Percentiles rank a stretch among this genome's conserved stretches.
phyloP scores from a whole-genome alignment of 2,888 invertebrate genomes.

The Drosophila putrida region DNA sequence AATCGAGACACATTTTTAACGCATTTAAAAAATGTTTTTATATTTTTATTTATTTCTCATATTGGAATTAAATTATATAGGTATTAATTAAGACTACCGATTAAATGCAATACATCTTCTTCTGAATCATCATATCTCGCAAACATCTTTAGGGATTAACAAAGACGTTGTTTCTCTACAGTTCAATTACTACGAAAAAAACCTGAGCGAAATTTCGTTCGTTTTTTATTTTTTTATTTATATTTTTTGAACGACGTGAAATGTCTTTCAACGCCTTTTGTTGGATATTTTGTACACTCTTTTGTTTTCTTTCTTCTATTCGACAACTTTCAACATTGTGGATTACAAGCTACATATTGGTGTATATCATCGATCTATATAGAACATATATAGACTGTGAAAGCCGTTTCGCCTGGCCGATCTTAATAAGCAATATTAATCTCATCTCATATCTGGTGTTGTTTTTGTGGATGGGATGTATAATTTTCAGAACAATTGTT shows the following conservation, averaged over 20 bases:
- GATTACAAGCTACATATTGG: constrained; percentile 45
- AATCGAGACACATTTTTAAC: constrained; percentile 38
- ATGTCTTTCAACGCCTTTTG: constrained; percentile 32
- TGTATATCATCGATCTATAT: constrained; percentile 38
- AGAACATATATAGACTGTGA: constrained; percentile 23
- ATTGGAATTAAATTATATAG: constrained; percentile 68
- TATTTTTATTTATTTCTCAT: constrained; percentile 61
- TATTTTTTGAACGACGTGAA: constrained; percentile 29
- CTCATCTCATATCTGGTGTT: constrained; percentile 18
- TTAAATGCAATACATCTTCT: constrained; percentile 69
- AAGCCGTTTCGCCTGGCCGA: constrained; percentile 17
- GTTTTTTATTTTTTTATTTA: constrained; percentile 9
- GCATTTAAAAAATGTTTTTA: constrained; percentile 61
- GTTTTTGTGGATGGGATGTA: constrained; percentile 5
- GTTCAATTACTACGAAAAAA: constrained; percentile 69
- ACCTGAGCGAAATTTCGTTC: constrained; percentile 79
- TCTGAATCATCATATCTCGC: constrained; percentile 22
- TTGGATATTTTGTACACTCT: constrained; percentile 53
- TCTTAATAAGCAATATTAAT: constrained; percentile 1
- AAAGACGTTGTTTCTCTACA: constrained; percentile 51
- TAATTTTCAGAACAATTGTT: constrained; percentile 33
- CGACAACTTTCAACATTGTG: constrained; percentile 50
- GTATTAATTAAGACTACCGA: constrained; percentile 71
- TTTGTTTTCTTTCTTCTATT: constrained; percentile 25
- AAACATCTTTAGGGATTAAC: constrained; percentile 53